These are phyloP conservation scores for Acrocephalus scirpaceus DNA, from an alignment of 2,797 vertebrate species.

Conservation along the genomic window DNA sequence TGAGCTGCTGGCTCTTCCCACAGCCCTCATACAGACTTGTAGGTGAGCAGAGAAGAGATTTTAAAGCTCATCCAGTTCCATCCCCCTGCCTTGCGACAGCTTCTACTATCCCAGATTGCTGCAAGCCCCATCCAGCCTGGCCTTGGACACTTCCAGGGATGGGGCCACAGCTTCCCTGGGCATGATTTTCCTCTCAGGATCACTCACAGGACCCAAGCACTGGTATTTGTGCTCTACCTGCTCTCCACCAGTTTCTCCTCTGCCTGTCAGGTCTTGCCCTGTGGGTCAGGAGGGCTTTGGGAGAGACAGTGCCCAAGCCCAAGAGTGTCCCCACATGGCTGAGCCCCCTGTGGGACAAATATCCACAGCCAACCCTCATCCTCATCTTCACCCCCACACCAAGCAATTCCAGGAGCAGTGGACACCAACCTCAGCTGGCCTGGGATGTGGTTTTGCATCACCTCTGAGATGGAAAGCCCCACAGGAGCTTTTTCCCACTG, in stretches of 20 bases:
- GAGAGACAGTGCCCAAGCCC: background rate
- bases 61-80: background rate
- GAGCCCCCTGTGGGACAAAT: background rate
- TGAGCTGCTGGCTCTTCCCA: background rate
- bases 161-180: background rate
- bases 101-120: fast-evolving
- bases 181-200: background rate
- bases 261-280: background rate
- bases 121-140: background rate
- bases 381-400: background rate
- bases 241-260: background rate
- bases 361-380: background rate
- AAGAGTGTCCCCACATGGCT: background rate
- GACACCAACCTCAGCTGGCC: background rate
- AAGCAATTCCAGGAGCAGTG: background rate
- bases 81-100: background rate
- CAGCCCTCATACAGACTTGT: background rate
- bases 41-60: background rate
- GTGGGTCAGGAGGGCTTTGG: background rate
- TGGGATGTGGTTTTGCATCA: background rate
- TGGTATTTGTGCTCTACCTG: background rate
- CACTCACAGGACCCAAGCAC: fast-evolving
- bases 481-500: background rate
- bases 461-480: fast-evolving
- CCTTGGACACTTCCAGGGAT: background rate